Evolutionary conservation across 2,888 invertebrate species (phyloP), one percentile per base, ranked within the genome.

Genomic region (Octonoba sinensis): DNA sequence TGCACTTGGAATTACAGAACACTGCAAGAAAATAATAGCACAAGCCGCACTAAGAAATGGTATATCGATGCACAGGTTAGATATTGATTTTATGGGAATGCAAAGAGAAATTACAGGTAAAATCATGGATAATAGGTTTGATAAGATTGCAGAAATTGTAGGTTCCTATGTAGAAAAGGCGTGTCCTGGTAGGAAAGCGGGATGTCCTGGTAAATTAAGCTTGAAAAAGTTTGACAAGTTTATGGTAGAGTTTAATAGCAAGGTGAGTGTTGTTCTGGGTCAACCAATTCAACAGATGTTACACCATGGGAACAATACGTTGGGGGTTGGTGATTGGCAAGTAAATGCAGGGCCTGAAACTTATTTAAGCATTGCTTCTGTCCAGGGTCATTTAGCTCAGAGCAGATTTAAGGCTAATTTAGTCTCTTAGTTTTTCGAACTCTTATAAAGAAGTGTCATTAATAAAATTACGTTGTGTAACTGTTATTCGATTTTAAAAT

Each of bases 151-250:
- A 64, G 18, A n/a, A n/a, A 16, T 64, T 36, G 36, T 64, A 15
- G 15, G 18, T 4, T 64, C 44, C 13, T 13, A 24, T 64, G 36
- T 16, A 64, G 64, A 64, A 12, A 36, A 64, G 8, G 64, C 44
- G n/a, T 64, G 36, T 64, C 64, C 64, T 13, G 44, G 64, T 44
- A 64, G 46, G n/a, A 18, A 64, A 44, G 15, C 0, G 20, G 36
- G 36, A 44, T 36, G 16, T 18, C 12, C 64, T 18, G 44, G 13
- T 44, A 20, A 64, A 44, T 64, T 44, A 13, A 18, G 36, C 16
- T 1, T 6, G 46, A 64, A 64, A 44, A 36, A 36, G 36, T 44
- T 64, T 64, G 64, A 64, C 20, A 64, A 64, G 36, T 64, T 64
- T 64, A 64, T 64, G 16, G 18, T 46, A 36, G 36, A 36, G 11